Percentiles rank a stretch among this genome's conserved stretches.
Conservation (phyloP, 1,140 invertebrate genomes). For the Lucilia cuprina region DNA sequence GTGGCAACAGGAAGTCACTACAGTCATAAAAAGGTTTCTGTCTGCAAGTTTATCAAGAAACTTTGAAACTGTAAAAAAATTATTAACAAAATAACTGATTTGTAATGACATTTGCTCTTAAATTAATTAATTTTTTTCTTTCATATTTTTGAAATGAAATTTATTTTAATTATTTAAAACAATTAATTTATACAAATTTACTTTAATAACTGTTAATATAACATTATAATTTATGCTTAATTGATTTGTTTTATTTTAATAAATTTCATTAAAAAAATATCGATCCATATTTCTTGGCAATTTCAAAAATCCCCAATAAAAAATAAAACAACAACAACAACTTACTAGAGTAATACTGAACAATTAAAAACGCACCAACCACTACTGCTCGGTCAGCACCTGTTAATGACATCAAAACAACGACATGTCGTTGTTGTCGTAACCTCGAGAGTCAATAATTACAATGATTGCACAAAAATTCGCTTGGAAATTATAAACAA, state of each 20-base stretch:
- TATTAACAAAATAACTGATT: too few relatives aligned
- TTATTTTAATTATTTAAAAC: too few relatives aligned
- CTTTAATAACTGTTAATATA: background rate
- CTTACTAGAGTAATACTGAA: background rate
- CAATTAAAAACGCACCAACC: background rate
- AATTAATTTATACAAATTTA: background rate
- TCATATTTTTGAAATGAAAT: too few relatives aligned
- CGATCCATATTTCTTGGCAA: constrained; percentile 3
- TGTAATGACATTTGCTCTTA: too few relatives aligned
- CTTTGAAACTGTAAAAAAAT: too few relatives aligned
- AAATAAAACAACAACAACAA: background rate
- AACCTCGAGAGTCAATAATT: background rate
- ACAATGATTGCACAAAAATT: constrained; percentile 16
- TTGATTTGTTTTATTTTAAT: background rate
- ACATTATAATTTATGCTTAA: too few relatives aligned
- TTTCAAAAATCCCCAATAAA: background rate
- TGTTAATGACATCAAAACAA: background rate
- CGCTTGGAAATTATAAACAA: background rate
- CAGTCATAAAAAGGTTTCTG: too few relatives aligned
- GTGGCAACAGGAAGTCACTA: too few relatives aligned
- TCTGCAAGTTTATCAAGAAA: too few relatives aligned
- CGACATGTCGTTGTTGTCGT: too few relatives aligned
- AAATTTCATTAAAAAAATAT: background rate
- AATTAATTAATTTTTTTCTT: too few relatives aligned
- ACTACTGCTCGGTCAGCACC: background rate